A percentile compares a stretch with the other conserved stretches of the same genome.
Conservation (phyloP, 2,888 invertebrate species). For the Mallateleia sp. region DNA sequence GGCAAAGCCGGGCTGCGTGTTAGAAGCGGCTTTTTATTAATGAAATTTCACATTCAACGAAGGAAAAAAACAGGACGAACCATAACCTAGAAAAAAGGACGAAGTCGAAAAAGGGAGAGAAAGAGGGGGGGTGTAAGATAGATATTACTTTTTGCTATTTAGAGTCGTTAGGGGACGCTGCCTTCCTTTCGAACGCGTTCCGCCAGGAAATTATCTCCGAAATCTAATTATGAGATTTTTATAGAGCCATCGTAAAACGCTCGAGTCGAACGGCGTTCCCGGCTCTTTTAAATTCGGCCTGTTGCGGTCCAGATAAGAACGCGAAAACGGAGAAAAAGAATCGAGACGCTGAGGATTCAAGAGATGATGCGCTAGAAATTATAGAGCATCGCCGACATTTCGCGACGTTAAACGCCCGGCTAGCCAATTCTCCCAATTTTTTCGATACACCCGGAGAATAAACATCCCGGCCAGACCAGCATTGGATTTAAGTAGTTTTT, state of each 20-base stretch:
- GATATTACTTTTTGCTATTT: constrained; percentile 82
- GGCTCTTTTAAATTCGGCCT: constrained; percentile 76
- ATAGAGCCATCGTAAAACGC: constrained; percentile 89
- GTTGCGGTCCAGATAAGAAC: constrained; percentile 74
- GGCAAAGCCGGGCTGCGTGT: constrained; percentile 32
- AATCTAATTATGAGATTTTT: constrained; percentile 90
- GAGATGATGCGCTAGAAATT: constrained; percentile 62
- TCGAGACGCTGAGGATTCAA: constrained; percentile 21
- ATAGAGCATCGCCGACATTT: constrained; percentile 63
- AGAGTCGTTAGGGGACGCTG: constrained; percentile 59
- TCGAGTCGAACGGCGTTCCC: constrained; percentile 77
- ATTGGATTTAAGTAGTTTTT: too few species aligned
- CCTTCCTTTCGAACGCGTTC: constrained; percentile 69
- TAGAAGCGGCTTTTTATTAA: constrained; percentile 31
- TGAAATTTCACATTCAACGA: constrained; percentile 3
- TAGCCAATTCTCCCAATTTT: too few species aligned
- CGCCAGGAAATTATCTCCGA: constrained; percentile 88
- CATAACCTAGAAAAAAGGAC: background rate
- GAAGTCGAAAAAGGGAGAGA: constrained; percentile 10
- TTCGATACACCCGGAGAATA: too few species aligned
- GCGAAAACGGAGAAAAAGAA: constrained; percentile 59
- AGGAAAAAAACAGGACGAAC: background rate
- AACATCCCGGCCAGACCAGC: too few species aligned
- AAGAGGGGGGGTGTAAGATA: constrained; percentile 17
- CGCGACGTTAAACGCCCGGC: constrained; percentile 32